Evolutionary conservation across 1,140 invertebrate species (phyloP).

Genomic region (Harlomillsia oculata): DNA sequence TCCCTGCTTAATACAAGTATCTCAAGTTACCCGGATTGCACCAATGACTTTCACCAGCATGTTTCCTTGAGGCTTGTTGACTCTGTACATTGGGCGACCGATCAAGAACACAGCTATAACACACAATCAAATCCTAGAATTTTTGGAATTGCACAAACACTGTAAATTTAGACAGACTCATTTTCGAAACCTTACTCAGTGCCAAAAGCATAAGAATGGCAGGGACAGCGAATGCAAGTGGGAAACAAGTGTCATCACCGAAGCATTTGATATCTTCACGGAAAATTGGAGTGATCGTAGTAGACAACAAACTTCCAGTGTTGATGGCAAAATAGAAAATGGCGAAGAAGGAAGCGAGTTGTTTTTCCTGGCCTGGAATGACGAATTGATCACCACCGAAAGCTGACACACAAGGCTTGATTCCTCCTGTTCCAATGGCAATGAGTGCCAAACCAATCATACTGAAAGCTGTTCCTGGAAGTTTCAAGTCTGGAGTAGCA

Average conservation of each 20-base stretch:
- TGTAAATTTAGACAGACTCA: neutral
- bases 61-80: conserved; percentile 69
- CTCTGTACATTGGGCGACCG: conserved; percentile 65
- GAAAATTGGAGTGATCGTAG: conserved; percentile 76
- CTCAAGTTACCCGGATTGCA: conserved; percentile 63
- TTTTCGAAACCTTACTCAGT: conserved; percentile 50
- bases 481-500: conserved; percentile 52
- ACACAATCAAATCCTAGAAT: conserved; percentile 22
- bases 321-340: conserved; percentile 92
- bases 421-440: conserved; percentile 84
- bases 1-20: too few relatives aligned
- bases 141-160: neutral
- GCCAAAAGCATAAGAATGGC: conserved; percentile 74
- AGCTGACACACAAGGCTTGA: conserved; percentile 93
- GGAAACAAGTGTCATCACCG: conserved; percentile 67
- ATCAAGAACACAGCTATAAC: conserved; percentile 66
- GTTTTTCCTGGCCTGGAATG: conserved; percentile 58
- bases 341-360: conserved; percentile 78
- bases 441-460: conserved; percentile 70
- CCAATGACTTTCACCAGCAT: conserved; percentile 63
- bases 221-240: conserved; percentile 83
- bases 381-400: conserved; percentile 94
- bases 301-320: conserved; percentile 78
- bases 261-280: conserved; percentile 73
- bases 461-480: conserved; percentile 46